phyloP scores from a whole-genome alignment of 2,113 vertebrate species.

The Podilymbus podiceps region DNA sequence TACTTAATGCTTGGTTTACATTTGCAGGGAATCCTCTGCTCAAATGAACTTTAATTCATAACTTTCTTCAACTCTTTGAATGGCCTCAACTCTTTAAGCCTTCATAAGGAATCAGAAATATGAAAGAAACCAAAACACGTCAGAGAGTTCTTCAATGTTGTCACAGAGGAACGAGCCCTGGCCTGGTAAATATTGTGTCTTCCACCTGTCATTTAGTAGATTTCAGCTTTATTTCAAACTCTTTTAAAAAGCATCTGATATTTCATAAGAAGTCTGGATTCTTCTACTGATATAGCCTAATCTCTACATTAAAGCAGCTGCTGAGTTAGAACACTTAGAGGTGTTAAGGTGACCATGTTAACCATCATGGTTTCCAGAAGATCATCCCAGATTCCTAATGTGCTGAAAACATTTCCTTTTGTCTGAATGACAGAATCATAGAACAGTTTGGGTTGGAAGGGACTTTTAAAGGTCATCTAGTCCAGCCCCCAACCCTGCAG shows the following conservation, averaged over 20 bases:
- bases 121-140: not conserved
- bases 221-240: not conserved
- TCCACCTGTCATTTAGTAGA: not conserved
- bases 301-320: not conserved
- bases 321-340: not conserved
- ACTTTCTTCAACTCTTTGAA: not conserved
- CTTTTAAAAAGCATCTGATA: not conserved
- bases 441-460: no score
- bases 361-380: not conserved
- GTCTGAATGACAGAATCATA: not conserved
- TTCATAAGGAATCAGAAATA: not conserved
- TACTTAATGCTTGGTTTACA: not conserved
- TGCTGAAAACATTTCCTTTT: not conserved
- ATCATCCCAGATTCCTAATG: not conserved
- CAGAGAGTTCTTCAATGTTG: not conserved
- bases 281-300: not conserved
- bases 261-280: not conserved
- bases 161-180: not conserved
- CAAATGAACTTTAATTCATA: not conserved
- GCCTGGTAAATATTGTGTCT: not conserved
- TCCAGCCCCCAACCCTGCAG: no score
- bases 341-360: not conserved
- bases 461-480: no score
- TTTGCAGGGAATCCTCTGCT: not conserved
- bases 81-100: not conserved